phyloP scores from a whole-genome alignment of 2,797 vertebrate species.

The Cossypha dichroa region DNA sequence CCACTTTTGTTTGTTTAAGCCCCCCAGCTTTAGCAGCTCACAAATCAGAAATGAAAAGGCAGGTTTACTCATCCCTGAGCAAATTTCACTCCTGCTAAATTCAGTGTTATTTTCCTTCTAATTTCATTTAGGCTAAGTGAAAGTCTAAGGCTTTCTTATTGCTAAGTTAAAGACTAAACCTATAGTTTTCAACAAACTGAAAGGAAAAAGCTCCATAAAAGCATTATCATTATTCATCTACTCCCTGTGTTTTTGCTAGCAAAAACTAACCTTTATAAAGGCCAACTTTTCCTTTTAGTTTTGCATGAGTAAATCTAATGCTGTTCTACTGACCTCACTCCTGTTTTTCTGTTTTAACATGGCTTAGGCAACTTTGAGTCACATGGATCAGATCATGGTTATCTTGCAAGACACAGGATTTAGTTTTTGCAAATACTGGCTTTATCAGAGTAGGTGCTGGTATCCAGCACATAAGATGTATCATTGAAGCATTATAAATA shows the following conservation, averaged over 20 bases:
- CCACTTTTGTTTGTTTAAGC: slow-evolving; percentile 16
- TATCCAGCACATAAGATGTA: not conserved
- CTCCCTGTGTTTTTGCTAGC: not conserved
- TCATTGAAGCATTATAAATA: not conserved
- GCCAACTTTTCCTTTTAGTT: not conserved
- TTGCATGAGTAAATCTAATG: not conserved
- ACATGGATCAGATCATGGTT: not conserved
- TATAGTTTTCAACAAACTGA: not conserved
- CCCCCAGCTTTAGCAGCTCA: not conserved
- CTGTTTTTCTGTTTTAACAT: not conserved
- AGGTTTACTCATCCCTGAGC: slow-evolving; percentile 31
- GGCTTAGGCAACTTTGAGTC: not conserved
- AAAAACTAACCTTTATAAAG: slow-evolving; percentile 20
- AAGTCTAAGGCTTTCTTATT: not conserved
- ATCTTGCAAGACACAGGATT: not conserved
- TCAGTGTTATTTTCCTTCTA: slow-evolving; percentile 1
- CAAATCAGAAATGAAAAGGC: slow-evolving; percentile 31
- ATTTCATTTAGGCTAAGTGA: not conserved
- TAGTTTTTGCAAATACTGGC: not conserved
- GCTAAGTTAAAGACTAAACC: not conserved
- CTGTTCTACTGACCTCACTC: slow-evolving; percentile 1
- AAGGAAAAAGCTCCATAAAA: not conserved
- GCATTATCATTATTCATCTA: not conserved
- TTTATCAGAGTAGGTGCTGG: not conserved
- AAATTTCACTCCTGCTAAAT: slow-evolving; percentile 22